Conservation (phyloP, 2,113 vertebrate species). For the Labeo rohita region DNA sequence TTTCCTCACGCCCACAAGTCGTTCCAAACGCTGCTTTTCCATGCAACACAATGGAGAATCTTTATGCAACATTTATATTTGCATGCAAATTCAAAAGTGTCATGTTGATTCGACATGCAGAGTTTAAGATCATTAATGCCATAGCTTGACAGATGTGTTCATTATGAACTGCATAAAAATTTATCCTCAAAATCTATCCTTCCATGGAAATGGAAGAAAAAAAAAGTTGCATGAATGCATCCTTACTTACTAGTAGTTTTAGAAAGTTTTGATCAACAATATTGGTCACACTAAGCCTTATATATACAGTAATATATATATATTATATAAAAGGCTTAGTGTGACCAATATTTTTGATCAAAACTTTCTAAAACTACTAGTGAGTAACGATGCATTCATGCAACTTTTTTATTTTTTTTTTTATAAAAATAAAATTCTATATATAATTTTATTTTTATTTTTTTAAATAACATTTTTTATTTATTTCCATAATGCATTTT, state of each 20-base stretch:
- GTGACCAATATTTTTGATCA: neutral
- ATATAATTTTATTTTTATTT: too few species aligned
- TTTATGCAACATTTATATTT: neutral
- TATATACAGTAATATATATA: too few species aligned
- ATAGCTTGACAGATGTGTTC: neutral
- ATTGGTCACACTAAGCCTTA: too few species aligned
- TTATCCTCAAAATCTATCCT: neutral
- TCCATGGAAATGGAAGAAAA: neutral
- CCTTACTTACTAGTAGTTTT: neutral
- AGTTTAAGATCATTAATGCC: neutral
- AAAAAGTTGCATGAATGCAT: neutral
- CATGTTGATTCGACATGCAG: neutral
- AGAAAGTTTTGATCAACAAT: neutral
- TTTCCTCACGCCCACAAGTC: neutral
- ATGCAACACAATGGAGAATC: neutral
- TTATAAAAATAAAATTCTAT: too few species aligned
- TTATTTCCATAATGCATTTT: too few species aligned
- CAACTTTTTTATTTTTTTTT: too few species aligned
- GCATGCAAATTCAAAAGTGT: neutral
- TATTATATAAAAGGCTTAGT: too few species aligned
- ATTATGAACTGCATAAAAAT: neutral
- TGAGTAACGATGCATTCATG: neutral
- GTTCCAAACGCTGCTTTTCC: neutral
- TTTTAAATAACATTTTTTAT: too few species aligned
- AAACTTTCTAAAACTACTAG: neutral